phyloP scores from a whole-genome alignment of 2,113 vertebrate genomes.

The Hydropotes inermis region DNA sequence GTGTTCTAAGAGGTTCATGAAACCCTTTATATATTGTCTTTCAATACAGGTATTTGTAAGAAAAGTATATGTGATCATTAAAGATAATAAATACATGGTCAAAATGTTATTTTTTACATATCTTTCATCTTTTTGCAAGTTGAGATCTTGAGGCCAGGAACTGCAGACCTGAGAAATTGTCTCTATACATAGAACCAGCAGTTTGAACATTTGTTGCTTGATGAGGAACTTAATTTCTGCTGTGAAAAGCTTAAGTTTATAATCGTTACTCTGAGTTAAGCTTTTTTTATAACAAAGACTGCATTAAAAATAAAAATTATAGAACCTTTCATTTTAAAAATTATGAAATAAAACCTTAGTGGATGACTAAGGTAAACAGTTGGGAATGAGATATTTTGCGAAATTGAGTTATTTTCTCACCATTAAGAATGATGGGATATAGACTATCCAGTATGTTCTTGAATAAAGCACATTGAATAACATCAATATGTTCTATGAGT shows the following conservation, averaged over 20 bases:
- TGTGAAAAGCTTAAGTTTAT: background rate
- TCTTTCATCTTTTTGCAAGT: background rate
- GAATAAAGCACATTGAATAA: background rate
- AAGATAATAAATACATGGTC: background rate
- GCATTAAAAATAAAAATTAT: background rate
- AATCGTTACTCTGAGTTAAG: background rate
- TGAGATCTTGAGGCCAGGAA: background rate
- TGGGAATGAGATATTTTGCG: background rate
- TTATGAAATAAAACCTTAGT: background rate
- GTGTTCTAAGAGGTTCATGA: background rate
- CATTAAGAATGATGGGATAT: constrained; percentile 2
- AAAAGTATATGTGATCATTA: background rate
- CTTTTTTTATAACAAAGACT: constrained; percentile 26
- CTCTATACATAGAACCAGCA: background rate
- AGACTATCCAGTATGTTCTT: background rate
- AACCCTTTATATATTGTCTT: background rate
- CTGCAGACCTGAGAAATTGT: background rate
- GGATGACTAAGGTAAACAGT: background rate
- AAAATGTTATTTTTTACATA: background rate
- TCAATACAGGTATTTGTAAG: background rate
- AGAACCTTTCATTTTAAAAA: background rate
- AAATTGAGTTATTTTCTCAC: constrained; percentile 21
- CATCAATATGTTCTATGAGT: background rate
- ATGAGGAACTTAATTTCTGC: background rate
- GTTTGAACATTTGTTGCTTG: background rate